A percentile compares a stretch with the other conserved stretches of the same genome.
Conservation (phyloP, 2,888 invertebrate species). For the Diploptera punctata region DNA sequence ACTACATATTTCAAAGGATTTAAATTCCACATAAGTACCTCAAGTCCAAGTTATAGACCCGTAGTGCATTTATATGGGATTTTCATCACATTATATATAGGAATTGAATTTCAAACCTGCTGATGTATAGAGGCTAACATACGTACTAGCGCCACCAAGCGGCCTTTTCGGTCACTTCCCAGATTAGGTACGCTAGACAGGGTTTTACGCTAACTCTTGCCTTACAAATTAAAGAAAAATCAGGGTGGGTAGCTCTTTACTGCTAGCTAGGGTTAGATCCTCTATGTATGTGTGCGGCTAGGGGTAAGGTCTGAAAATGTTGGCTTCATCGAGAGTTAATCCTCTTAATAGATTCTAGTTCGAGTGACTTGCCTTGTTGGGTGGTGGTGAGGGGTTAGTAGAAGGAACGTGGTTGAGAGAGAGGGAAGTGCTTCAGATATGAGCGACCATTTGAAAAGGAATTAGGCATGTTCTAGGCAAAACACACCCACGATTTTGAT, state of each 20-base stretch:
- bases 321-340: constrained; percentile 58
- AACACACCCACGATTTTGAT: not conserved
- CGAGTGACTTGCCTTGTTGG: constrained; percentile 51
- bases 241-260: constrained; percentile 27
- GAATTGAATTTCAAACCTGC: not conserved
- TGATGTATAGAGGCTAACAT: not conserved
- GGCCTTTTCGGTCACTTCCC: constrained; percentile 17
- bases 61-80: not conserved
- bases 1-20: not conserved
- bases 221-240: constrained; percentile 34
- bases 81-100: not conserved
- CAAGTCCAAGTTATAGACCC: not conserved
- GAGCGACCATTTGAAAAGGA: not conserved
- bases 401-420: constrained; percentile 10
- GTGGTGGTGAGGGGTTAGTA: constrained; percentile 22
- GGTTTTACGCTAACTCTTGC: constrained; percentile 20
- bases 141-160: constrained; percentile 13
- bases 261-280: not conserved
- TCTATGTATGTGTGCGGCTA: constrained; percentile 2
- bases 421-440: not conserved
- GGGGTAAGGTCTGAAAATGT: constrained; percentile 45
- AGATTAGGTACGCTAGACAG: constrained; percentile 25
- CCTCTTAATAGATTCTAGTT: constrained; percentile 60
- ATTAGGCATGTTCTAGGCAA: not conserved
- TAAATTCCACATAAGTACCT: not conserved